These are phyloP conservation scores for Zaprionus tsacasi DNA, from an alignment of 1,140 invertebrate species.

Conservation along the genomic window DNA sequence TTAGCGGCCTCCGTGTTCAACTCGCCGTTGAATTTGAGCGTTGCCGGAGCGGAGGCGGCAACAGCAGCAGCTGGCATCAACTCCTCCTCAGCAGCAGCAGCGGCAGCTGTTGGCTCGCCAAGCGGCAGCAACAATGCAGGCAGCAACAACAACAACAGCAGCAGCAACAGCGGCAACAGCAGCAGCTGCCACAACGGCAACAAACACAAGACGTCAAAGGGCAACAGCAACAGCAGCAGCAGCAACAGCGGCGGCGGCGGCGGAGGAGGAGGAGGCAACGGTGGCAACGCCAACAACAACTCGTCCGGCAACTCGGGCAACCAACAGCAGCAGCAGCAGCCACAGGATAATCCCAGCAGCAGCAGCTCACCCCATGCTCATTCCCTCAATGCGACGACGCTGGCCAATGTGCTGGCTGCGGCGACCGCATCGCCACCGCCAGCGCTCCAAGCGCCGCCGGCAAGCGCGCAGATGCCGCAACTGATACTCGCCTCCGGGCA, in stretches of 20 bases:
- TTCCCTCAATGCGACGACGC: conserved; percentile 60
- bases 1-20: conserved; percentile 90
- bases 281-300: conserved; percentile 30
- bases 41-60: conserved; percentile 85
- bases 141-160: conserved; percentile 3
- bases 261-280: conserved; percentile 24
- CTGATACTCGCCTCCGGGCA: conserved; percentile 94
- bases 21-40: conserved; percentile 91
- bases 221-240: conserved; percentile 29
- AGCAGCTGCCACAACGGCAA: conserved; percentile 38
- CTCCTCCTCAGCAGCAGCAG: conserved; percentile 25
- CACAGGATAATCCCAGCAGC: conserved; percentile 70
- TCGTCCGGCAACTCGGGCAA: conserved; percentile 46
- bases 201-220: conserved; percentile 69
- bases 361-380: conserved; percentile 66
- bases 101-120: conserved; percentile 29
- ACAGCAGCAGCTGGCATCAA: conserved; percentile 19
- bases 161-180: not conserved
- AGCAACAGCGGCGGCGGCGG: conserved; percentile 36
- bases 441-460: conserved; percentile 83
- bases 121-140: conserved; percentile 11
- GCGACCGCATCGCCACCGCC: conserved; percentile 84
- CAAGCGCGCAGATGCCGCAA: conserved; percentile 84
- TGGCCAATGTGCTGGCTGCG: conserved; percentile 78
- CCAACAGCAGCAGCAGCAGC: conserved; percentile 68